These are phyloP conservation scores for Malurus melanocephalus DNA, from an alignment of 2,113 vertebrate species.

Conservation along the genomic window DNA sequence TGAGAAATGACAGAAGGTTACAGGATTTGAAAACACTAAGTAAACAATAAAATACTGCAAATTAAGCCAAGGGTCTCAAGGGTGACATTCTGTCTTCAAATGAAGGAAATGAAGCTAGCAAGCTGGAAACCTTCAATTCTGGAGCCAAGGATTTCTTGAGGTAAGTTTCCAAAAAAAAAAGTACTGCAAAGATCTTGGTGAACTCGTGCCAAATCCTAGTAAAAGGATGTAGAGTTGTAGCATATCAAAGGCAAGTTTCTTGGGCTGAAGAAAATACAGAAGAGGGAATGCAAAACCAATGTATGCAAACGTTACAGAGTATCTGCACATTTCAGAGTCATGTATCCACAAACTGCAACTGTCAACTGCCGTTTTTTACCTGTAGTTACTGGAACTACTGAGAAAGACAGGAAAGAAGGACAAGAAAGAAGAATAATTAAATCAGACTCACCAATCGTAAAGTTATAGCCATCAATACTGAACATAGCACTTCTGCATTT, in stretches of 20 bases:
- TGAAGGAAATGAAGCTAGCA: neutral
- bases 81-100: neutral
- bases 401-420: neutral
- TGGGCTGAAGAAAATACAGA: neutral
- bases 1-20: neutral
- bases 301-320: neutral
- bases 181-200: neutral
- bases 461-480: constrained; percentile 95
- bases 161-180: constrained; percentile 11
- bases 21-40: neutral
- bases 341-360: neutral
- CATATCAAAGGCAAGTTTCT: neutral
- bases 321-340: neutral
- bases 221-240: fast-evolving
- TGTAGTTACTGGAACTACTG: neutral
- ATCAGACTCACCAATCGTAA: constrained; percentile 89
- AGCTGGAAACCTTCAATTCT: neutral
- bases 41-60: neutral
- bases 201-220: neutral
- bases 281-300: neutral
- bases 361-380: neutral
- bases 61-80: neutral
- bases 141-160: neutral
- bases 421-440: neutral
- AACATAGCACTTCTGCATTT: constrained; percentile 93